A percentile compares a stretch with the other conserved stretches of the same genome.
phyloP scores from a whole-genome alignment of 2,797 vertebrate species.

The Setipinna tenuifilis region DNA sequence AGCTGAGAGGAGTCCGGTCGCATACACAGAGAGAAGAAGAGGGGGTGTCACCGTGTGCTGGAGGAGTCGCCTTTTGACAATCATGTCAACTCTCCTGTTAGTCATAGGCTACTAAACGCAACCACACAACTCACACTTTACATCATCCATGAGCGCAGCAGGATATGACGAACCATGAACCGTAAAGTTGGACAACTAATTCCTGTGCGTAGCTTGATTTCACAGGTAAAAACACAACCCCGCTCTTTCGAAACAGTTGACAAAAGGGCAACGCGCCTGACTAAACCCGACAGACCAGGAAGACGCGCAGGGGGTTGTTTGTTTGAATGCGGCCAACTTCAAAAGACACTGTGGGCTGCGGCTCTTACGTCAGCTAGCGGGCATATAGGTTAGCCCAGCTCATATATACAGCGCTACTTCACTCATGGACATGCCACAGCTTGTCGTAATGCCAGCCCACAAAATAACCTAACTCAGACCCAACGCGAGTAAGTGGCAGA shows the following conservation, averaged over 20 bases:
- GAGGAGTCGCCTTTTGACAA: no score
- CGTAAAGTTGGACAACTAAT: no score
- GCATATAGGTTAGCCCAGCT: background rate
- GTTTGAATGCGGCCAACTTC: background rate
- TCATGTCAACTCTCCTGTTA: no score
- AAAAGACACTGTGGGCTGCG: background rate
- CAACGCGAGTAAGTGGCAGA: background rate
- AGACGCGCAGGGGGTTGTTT: background rate
- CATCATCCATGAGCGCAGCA: no score
- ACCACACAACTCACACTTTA: no score
- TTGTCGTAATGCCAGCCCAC: background rate
- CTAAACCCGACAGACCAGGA: background rate
- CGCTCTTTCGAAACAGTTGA: background rate
- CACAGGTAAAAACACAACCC: background rate
- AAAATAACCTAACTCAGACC: background rate
- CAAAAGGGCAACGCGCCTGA: background rate
- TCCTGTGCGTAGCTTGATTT: background rate
- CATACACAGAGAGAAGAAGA: no score
- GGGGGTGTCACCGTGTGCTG: no score
- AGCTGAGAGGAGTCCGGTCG: no score
- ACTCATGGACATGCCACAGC: background rate
- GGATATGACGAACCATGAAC: no score
- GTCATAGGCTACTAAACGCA: no score
- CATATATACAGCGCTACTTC: background rate
- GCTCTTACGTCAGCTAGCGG: background rate